phyloP scores from a whole-genome alignment of 2,888 invertebrate genomes.

The Volucella inflata region DNA sequence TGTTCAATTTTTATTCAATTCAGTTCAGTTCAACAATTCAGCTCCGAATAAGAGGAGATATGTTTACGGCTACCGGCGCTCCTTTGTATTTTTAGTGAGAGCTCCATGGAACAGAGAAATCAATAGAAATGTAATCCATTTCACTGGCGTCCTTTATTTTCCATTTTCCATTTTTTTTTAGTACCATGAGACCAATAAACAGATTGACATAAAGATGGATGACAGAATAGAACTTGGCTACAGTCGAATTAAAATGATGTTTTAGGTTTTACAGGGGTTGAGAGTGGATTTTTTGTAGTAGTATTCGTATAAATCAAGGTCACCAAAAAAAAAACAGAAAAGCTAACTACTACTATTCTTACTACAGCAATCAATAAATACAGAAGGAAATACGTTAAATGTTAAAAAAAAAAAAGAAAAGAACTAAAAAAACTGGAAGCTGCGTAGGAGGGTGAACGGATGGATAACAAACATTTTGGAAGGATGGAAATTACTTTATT shows the following conservation, averaged over 20 bases:
- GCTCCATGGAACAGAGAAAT: slow-evolving; percentile 53
- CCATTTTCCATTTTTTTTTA: slow-evolving; percentile 35
- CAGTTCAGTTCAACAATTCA: too few relatives aligned
- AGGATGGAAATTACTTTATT: slow-evolving; percentile 42
- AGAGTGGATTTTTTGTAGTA: slow-evolving; percentile 2
- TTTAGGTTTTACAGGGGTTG: slow-evolving; percentile 17
- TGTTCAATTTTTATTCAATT: slow-evolving; percentile 24
- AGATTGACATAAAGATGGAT: slow-evolving; percentile 75
- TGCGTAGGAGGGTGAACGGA: slow-evolving; percentile 41
- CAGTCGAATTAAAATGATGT: slow-evolving; percentile 64
- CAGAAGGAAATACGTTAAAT: slow-evolving; percentile 13
- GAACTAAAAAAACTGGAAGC: slow-evolving; percentile 17
- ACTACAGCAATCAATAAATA: too few relatives aligned
- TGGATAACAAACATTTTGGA: slow-evolving; percentile 37
- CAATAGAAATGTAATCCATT: slow-evolving; percentile 73
- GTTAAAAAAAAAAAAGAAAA: slow-evolving; percentile 16
- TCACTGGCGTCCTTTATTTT: slow-evolving; percentile 67
- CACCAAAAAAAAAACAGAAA: slow-evolving; percentile 10
- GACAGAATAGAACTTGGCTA: slow-evolving; percentile 41
- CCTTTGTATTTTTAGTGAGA: slow-evolving; percentile 52
- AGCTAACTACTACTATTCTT: too few relatives aligned
- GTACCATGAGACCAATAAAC: slow-evolving; percentile 67
- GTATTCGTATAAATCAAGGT: slow-evolving; percentile 35
- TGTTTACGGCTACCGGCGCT: slow-evolving; percentile 57
- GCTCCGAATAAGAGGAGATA: slow-evolving; percentile 18